Evolutionary conservation across 2,888 invertebrate genomes (phyloP), one percentile per base, ranked within the genome.

Genomic region (Napeogenes sylphis): DNA sequence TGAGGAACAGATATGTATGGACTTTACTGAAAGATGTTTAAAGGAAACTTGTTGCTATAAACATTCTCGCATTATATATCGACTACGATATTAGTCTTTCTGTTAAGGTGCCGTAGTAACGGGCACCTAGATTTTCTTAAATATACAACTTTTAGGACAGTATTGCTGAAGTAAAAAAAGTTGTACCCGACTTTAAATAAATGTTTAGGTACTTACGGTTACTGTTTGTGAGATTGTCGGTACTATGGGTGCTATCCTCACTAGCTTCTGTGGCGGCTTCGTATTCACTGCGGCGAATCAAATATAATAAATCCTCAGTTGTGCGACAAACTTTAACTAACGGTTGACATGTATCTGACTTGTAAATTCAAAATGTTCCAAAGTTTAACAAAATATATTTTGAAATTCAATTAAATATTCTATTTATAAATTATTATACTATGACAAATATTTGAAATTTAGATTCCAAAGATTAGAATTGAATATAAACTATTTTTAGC

Each of bases 161-260:
- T 35, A 35, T 35, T 35, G 6, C 6, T 35, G 35, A 6, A 42
- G 2, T 42, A 42, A 42, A 42, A 12, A 42, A 38, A 38, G 4
- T 10, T 12, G 10, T 42, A 42, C 3, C 3, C 6, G 10, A 42
- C 8, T 42, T 10, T 12, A 42, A 42, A 10, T 10, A 10, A 38
- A 6, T 38, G 8, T 4, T 38, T 38, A 38, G 3, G 8, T 10
- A 76, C 86, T 81, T 72, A 88, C 88, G 71, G 77, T 69, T 1
- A 68, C 63, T 35, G 13, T 60, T 59, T 74, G 68, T 51, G 72
- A 59, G 21, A 74, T 53, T 72, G 84, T 82, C 56, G 75, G 66
- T 33, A 73, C 66, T 4, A 82, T 70, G 2, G 89, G 87, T 46
- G 88, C 87, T 75, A 90, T 84, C 72, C 84, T 74, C 70, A 90